These are phyloP conservation scores for Neosilurus hyrtlii DNA, from an alignment of 2,797 vertebrate genomes.

Conservation along the genomic window DNA sequence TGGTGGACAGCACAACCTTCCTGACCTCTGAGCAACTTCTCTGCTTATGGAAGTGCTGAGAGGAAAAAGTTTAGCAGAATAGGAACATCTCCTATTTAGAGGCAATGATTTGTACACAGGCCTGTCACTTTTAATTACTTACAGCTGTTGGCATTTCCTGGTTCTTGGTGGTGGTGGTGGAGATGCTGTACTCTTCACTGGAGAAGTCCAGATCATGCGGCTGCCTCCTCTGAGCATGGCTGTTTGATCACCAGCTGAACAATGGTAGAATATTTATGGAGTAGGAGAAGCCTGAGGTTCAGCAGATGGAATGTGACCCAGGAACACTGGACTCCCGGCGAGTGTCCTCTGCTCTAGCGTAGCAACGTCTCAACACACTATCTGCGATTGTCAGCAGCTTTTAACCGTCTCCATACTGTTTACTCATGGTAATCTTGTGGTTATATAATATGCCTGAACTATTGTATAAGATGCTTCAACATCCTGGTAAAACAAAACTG, in stretches of 20 bases:
- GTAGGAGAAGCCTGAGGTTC: conserved; percentile 43
- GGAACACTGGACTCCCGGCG: conserved; percentile 30
- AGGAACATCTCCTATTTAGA: conserved; percentile 14
- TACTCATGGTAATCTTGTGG: conserved; percentile 1
- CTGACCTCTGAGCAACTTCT: conserved; percentile 25
- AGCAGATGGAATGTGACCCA: conserved; percentile 58
- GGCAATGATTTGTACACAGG: conserved; percentile 59
- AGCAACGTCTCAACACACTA: neutral
- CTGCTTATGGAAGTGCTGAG: conserved; percentile 24
- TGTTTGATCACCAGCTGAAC: conserved; percentile 30
- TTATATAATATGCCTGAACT: neutral
- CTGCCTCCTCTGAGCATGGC: conserved; percentile 5
- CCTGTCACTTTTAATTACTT: conserved; percentile 62
- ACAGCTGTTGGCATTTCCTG: conserved; percentile 67
- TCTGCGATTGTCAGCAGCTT: conserved; percentile 43
- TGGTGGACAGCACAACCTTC: conserved; percentile 21
- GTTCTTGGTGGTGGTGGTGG: neutral
- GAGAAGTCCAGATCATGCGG: conserved; percentile 1
- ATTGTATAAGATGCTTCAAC: neutral
- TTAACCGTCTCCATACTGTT: neutral
- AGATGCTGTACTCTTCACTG: conserved; percentile 17
- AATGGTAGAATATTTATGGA: conserved; percentile 49
- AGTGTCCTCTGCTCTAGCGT: conserved; percentile 3
- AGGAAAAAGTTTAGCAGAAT: conserved; percentile 46
- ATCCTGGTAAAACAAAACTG: neutral